Base-by-base conservation (phyloP, 2,113 vertebrate genomes). In the Sander lucioperca region DNA sequence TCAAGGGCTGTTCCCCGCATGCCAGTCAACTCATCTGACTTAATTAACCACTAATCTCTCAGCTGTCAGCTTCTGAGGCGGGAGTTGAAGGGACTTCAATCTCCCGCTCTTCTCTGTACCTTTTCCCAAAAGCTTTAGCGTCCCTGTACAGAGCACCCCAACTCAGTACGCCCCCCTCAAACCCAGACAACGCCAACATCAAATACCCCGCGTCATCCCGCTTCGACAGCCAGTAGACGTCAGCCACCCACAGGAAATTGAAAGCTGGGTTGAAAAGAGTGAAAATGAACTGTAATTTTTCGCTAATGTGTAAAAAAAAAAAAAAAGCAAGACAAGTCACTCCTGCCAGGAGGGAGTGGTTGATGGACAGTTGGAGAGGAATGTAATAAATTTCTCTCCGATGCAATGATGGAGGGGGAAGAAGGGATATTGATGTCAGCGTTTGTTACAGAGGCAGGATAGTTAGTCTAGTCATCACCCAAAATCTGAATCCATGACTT, bases 1-100 rank as follows among this genome's bases (percentile, higher is more conserved):
- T 92, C 6, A 36, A 16, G 89, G 91, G 84, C 74, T 67, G 85
- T 84, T 82, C 79, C 72, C 85, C 7, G 30, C 86, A 59, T 64
- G 91, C 88, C 88, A 84, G 67, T 91, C 89, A 92, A 87, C 67
- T 89, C 84, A 79, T 78, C 91, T 13, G 84, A 89, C 82, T 91
- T 86, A 90, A 94, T 92, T 88, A 92, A 92, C 89, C 90, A 87
- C 91, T 93, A 93, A 94, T 92, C 89, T 91, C 70, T 88, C 86
- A 87, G 77, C 74, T 86, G 90, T 90, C 90, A 85, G 85, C 84
- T 86, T 92, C 85, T 65, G 80, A 92, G 91, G 88, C 87, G 84
- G 91, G 84, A 79, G 82, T 80, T 92, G 90, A 89, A 94, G 80
- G 33, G 62, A 90, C 89, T 91, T 92, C 90, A 91, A 84, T 88